A percentile compares a stretch with the other conserved stretches of the same genome.
Conservation (phyloP, 2,113 vertebrate genomes). For the Vidua macroura region DNA sequence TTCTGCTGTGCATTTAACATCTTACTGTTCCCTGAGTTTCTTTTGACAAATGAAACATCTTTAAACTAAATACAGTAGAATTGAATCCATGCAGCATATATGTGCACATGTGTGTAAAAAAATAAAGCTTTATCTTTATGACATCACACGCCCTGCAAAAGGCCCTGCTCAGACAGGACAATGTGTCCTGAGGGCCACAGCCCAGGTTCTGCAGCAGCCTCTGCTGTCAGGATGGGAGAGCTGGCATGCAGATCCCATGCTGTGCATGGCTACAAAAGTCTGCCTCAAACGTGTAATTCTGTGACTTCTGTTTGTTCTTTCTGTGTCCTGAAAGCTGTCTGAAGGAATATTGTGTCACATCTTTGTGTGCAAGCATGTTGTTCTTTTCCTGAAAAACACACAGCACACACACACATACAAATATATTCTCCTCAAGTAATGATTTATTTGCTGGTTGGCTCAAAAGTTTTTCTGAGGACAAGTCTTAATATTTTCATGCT, state of each 20-base stretch:
- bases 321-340: not conserved
- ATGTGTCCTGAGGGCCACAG: not conserved
- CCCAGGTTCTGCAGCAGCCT: not conserved
- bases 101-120: rapidly evolving
- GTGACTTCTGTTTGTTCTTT: not conserved
- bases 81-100: rapidly evolving
- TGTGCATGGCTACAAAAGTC: not conserved
- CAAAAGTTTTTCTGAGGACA: not conserved
- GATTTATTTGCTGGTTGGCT: not conserved
- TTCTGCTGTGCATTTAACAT: not conserved
- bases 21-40: not conserved
- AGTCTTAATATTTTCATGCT: not conserved
- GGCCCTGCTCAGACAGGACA: not conserved
- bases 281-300: not conserved
- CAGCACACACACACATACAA: not conserved
- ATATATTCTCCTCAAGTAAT: not conserved
- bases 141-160: not conserved
- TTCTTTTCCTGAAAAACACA: not conserved
- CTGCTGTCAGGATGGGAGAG: not conserved
- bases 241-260: not conserved
- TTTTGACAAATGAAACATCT: not conserved
- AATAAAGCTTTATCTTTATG: not conserved
- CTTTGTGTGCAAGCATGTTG: not conserved
- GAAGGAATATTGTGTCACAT: not conserved
- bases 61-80: not conserved